Base-by-base conservation (phyloP, 2,888 invertebrate genomes). In the Perizoma affinitatum region DNA sequence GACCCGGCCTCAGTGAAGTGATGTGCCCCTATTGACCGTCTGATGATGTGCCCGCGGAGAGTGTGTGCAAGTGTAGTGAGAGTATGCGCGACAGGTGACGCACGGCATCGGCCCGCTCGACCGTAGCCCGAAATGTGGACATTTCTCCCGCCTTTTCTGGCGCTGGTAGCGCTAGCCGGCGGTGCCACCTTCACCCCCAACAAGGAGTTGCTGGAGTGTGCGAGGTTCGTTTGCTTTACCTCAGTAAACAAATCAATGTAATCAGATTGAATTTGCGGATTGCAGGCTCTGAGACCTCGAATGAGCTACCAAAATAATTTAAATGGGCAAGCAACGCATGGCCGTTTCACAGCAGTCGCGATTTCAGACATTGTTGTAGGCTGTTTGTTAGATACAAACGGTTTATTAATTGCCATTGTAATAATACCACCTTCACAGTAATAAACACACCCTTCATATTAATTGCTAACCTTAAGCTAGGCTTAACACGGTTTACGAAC, bases 241-340 rank as follows among this genome's bases (percentile, higher is more conserved):
- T 49, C 43, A 44, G 5, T 54, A 44, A 47, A 48, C 5, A 42
- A 53, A 38, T 48, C 54, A 9, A 33, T 40, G 8, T 41, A 44
- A 34, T 54, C 47, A 55, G 43, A 54, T 38, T 35, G 7, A 54
- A 70, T 67, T 58, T 56, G 50, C 49, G 52, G 56, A 69, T 71
- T 61, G 71, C 68, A 71, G 74, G 73, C 71, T 69, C 78, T 71
- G 77, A 72, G 80, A 84, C 82, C 82, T 82, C 81, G 79, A 78
- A 77, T 81, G 83, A 86, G 87, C 83, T 84, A 88, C 84, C 76
- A 86, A 90, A 90, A 90, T 90, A 89, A 88, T 89, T 84, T 79
- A 63, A 83, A 85, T 83, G 78, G 80, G 80, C 84, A 80, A 82
- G 82, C 81, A 79, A 83, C 75, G 77, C 73, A 71, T 63, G 50